A percentile compares a stretch with the other conserved stretches of the same genome.
Conservation (phyloP, 2,113 vertebrate genomes). For the Muscicapa adusta region DNA sequence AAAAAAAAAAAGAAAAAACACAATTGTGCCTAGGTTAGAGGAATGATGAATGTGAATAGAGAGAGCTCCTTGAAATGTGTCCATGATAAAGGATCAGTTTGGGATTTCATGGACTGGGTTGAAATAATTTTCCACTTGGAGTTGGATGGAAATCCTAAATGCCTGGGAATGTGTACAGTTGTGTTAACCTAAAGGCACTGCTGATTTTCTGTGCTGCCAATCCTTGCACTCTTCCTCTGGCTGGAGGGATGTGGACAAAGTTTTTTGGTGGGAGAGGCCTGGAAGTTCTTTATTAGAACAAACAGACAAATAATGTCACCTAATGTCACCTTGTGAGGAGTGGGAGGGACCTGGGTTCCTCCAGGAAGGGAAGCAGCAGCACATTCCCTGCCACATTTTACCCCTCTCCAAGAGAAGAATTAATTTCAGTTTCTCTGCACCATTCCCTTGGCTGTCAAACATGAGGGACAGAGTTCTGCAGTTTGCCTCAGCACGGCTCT, state of each 20-base stretch:
- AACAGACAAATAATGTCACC: background rate
- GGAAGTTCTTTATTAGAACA: background rate
- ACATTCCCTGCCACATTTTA: accelerated
- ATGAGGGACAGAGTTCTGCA: accelerated
- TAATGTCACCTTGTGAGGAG: background rate
- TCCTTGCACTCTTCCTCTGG: background rate
- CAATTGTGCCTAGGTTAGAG: background rate
- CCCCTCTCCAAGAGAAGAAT: background rate
- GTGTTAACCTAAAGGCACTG: background rate
- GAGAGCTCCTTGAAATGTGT: background rate
- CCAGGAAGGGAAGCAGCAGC: background rate
- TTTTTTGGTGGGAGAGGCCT: background rate
- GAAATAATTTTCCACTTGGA: background rate
- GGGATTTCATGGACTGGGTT: background rate
- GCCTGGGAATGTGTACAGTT: background rate
- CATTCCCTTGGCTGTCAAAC: background rate
- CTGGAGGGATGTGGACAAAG: background rate
- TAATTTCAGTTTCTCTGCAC: background rate
- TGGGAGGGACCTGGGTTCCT: background rate
- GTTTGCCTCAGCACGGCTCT: background rate
- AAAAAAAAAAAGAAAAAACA: no score
- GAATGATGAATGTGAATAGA: background rate
- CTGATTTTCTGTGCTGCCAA: background rate
- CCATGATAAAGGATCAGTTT: background rate
- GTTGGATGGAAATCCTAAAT: background rate